Evolutionary conservation across 2,888 invertebrate genomes (phyloP).

Genomic region (Athalia rosae): DNA sequence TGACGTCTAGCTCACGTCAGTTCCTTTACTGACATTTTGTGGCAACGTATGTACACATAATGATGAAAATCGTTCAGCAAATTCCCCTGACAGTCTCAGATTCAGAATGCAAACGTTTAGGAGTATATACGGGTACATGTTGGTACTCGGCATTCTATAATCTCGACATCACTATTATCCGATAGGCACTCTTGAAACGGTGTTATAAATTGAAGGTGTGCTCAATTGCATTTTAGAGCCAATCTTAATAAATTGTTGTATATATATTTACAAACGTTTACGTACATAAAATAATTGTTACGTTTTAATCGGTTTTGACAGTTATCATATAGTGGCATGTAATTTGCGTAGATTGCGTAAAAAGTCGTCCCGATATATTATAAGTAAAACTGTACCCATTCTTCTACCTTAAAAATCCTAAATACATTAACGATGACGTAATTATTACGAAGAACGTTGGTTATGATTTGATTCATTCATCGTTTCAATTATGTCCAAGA

Average conservation of each 20-base stretch:
- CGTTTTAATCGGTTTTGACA: constrained; percentile 1
- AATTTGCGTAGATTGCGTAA: neutral
- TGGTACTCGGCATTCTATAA: constrained; percentile 34
- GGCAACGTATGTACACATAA: neutral
- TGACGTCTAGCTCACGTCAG: constrained; percentile 35
- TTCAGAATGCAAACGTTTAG: neutral
- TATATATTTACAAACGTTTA: neutral
- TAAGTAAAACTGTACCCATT: no score
- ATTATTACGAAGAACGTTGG: neutral
- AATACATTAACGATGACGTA: neutral
- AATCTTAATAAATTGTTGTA: constrained; percentile 28
- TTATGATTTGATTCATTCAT: no score
- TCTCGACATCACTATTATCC: constrained; percentile 1
- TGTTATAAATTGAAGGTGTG: constrained; percentile 22
- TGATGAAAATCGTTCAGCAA: constrained; percentile 25
- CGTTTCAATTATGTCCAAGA: no score
- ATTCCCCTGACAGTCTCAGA: constrained; percentile 29
- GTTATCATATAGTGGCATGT: neutral
- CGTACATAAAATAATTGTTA: constrained; percentile 16
- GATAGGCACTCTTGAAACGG: constrained; percentile 12
- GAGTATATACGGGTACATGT: constrained; percentile 3
- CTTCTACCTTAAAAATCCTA: no score
- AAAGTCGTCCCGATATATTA: no score
- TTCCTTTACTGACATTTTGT: neutral
- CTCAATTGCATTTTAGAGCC: constrained; percentile 40